Conservation (phyloP, 2,113 vertebrate species). For the Nematolebias whitei region DNA sequence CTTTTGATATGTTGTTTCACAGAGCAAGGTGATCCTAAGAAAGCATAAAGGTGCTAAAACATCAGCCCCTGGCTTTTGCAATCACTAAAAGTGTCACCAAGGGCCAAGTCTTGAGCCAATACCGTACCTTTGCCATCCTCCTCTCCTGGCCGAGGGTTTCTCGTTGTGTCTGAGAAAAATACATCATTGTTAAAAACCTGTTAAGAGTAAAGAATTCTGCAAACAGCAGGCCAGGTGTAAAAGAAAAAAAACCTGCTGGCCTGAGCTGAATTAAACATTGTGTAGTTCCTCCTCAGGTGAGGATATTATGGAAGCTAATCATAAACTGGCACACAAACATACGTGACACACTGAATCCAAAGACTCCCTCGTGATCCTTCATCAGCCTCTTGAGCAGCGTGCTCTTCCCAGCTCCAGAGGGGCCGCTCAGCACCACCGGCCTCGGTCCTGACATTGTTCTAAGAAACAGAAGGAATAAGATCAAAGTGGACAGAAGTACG, state of each 20-base stretch:
- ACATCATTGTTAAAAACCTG: conserved; percentile 14
- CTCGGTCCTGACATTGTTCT: conserved; percentile 90
- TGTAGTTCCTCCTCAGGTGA: conserved; percentile 21
- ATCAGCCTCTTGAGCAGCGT: conserved; percentile 91
- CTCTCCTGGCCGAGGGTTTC: conserved; percentile 91
- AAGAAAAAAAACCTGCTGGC: neutral
- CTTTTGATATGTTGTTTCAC: neutral
- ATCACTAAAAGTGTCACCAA: neutral
- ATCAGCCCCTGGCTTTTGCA: neutral
- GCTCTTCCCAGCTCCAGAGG: conserved; percentile 96
- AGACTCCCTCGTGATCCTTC: conserved; percentile 87
- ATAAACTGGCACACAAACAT: conserved; percentile 62
- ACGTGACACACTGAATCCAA: conserved; percentile 98
- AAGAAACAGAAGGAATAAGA: neutral
- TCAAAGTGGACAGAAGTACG: neutral
- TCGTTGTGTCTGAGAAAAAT: conserved; percentile 87
- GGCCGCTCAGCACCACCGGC: conserved; percentile 94
- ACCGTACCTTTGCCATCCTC: conserved; percentile 90
- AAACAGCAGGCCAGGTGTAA: neutral
- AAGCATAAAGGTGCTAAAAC: neutral
- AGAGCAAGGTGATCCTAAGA: neutral
- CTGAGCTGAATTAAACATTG: neutral
- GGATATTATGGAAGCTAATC: neutral
- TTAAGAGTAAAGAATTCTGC: neutral
- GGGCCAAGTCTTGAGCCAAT: neutral